phyloP scores from a whole-genome alignment of 2,888 invertebrate genomes.

The Campoplex capitator region DNA sequence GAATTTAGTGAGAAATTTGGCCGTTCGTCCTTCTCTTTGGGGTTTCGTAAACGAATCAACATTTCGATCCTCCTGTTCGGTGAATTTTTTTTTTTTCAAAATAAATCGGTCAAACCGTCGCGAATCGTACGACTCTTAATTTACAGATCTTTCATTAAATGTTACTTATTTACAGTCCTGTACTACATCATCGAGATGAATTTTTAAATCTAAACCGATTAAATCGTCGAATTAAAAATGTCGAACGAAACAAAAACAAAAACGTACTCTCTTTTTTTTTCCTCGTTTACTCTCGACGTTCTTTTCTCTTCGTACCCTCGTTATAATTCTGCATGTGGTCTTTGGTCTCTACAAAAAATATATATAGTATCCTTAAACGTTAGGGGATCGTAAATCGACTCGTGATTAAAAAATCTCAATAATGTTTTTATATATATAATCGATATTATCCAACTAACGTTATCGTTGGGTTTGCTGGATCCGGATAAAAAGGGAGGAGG shows the following conservation, averaged over 20 bases:
- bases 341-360: constrained; percentile 84
- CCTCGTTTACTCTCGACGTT: constrained; percentile 59
- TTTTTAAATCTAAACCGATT: constrained; percentile 64
- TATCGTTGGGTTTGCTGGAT: constrained; percentile 51
- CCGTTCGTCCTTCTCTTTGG: constrained; percentile 29
- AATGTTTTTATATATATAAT: constrained; percentile 59
- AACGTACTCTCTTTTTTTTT: constrained; percentile 40
- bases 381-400: constrained; percentile 80
- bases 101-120: constrained; percentile 50
- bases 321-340: constrained; percentile 78
- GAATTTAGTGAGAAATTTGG: constrained; percentile 43
- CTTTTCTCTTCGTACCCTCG: constrained; percentile 62
- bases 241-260: constrained; percentile 26
- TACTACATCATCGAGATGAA: constrained; percentile 61
- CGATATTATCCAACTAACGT: constrained; percentile 58
- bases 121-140: constrained; percentile 52
- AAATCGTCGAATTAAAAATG: constrained; percentile 66
- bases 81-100: constrained; percentile 5
- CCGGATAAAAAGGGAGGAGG: constrained; percentile 18
- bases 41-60: constrained; percentile 16
- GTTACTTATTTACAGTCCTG: constrained; percentile 70
- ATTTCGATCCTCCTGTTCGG: not conserved
- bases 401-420: constrained; percentile 81
- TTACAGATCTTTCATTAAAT: constrained; percentile 53
- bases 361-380: constrained; percentile 82